Base-by-base conservation (phyloP, 2,888 invertebrate genomes). In the Trachelus iudaicus region DNA sequence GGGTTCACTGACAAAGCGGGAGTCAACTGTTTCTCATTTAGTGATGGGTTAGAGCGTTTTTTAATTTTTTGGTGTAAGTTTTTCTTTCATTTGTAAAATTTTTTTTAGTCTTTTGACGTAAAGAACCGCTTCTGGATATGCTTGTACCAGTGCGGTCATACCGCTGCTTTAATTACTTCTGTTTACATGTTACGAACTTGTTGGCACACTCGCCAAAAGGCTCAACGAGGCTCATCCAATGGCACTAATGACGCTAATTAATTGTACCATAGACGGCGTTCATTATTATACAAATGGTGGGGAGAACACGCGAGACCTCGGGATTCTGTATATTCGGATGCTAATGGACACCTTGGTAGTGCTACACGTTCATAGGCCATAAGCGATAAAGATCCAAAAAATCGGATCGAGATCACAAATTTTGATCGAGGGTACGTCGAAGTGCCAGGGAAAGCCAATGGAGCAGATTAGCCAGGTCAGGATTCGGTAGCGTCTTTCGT, bases 181-280 rank as follows among this genome's bases (percentile, higher is more conserved):
- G 23, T 56, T 23, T 56, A 15, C 23, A 9, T 23, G 56, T 56
- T 56, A 56, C 56, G 56, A 56, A 56, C 56, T 56, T 23, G 56
- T 56, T 23, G 56, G 56, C 56, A 23, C 56, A 23, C 23, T 23
- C 56, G 2, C 23, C 23, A 23, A 23, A 23, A 40, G 9, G 56
- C 23, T 40, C 40, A 40, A 40, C 40, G 40, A 40, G 56, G 34
- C 34, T 85, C 88, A 85, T 81, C 80, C 85, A 86, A 82, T 85
- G 86, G 88, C 88, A 87, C 87, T 88, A 89, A 88, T 86, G 88
- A 87, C 86, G 83, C 83, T 88, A 89, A 89, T 89, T 89, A 89
- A 88, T 88, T 85, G 87, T 83, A 80, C 85, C 84, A 82, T 85
- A 87, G 85, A 86, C 85, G 85, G 80, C 82, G 83, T 84, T 84